Evolutionary conservation across 2,888 invertebrate genomes (phyloP).

Genomic region (Aspidiotus destructor): DNA sequence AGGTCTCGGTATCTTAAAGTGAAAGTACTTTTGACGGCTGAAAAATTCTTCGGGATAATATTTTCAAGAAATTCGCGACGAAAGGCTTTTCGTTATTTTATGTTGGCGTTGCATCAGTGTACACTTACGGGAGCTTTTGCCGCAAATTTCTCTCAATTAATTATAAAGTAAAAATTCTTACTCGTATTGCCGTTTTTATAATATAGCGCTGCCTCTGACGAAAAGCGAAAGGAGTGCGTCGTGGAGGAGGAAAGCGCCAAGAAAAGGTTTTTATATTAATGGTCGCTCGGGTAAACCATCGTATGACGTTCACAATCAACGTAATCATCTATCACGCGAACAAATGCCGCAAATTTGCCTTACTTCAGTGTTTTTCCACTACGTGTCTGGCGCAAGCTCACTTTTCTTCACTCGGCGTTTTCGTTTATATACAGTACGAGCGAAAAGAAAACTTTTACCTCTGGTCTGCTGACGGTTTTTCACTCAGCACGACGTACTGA

Average conservation of each 20-base stretch:
- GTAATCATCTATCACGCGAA: conserved; percentile 23
- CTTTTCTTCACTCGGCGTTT: conserved; percentile 7
- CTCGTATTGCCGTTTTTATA: too few species aligned
- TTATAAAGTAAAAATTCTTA: too few species aligned
- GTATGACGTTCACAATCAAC: conserved; percentile 22
- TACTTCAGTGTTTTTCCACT: conserved; percentile 16
- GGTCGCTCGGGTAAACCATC: conserved; percentile 6
- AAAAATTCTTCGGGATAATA: too few species aligned
- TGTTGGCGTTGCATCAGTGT: too few species aligned
- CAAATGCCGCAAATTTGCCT: conserved; percentile 18
- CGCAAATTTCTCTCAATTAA: too few species aligned
- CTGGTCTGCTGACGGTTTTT: conserved; percentile 17
- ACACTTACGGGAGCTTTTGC: too few species aligned
- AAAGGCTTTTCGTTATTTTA: too few species aligned
- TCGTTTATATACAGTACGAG: conserved; percentile 3
- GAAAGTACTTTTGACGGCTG: too few species aligned
- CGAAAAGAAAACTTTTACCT: conserved; percentile 20
- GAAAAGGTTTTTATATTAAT: conserved; percentile 17
- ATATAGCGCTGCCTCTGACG: too few species aligned
- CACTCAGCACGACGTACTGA: conserved; percentile 10
- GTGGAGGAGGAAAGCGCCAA: not conserved
- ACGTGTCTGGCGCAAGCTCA: not conserved
- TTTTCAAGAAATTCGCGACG: too few species aligned
- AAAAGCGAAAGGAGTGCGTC: too few species aligned
- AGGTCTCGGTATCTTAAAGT: too few species aligned